Evolutionary conservation across 2,113 vertebrate species (phyloP).

Genomic region (Daboia siamensis): DNA sequence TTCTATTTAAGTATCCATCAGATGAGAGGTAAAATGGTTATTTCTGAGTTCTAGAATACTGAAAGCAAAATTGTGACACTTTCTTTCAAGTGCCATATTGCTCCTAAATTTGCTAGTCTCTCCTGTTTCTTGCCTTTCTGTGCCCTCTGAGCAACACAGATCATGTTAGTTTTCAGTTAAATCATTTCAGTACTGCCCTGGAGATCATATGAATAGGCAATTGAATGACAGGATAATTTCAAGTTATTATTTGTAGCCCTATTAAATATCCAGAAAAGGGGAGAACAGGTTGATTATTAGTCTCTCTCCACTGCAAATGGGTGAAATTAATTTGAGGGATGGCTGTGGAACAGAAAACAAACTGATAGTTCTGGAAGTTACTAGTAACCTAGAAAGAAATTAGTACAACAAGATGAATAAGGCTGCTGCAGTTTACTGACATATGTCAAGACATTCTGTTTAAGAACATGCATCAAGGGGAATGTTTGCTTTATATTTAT

Average conservation of each 20-base stretch:
- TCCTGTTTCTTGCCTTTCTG: background rate
- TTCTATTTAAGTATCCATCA: too few relatives aligned
- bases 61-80: background rate
- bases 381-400: background rate
- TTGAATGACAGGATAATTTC: conserved; percentile 36
- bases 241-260: conserved; percentile 37
- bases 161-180: conserved; percentile 10
- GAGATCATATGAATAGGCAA: conserved; percentile 12
- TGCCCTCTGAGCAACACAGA: background rate
- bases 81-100: background rate
- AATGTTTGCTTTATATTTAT: background rate
- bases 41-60: background rate
- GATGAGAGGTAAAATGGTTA: background rate
- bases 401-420: background rate
- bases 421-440: background rate
- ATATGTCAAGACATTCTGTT: background rate
- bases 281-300: conserved; percentile 29
- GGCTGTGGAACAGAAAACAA: conserved; percentile 42
- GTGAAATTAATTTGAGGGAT: conserved; percentile 38
- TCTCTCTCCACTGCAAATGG: conserved; percentile 38
- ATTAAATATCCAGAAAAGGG: conserved; percentile 39
- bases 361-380: background rate
- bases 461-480: background rate
- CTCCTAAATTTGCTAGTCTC: background rate
- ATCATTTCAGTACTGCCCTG: conserved; percentile 2